Conservation (phyloP, 64 coral and sea anemone genomes). For the Montipora cactus region DNA sequence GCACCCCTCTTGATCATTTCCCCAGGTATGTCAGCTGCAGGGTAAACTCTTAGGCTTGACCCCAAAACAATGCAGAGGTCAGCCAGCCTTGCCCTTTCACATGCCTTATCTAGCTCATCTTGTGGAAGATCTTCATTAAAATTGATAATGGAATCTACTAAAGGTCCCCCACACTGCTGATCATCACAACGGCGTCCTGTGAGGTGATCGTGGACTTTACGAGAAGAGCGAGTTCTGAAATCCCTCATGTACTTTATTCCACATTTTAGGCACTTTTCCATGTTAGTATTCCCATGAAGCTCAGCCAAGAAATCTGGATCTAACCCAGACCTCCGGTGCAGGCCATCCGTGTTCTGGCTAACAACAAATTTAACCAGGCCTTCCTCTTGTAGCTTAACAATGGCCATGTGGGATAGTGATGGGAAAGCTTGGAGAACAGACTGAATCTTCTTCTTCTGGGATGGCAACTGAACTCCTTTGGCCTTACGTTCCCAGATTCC, state of each 20-base stretch:
- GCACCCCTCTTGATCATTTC: slow-evolving; percentile 69
- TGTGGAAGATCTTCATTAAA: slow-evolving; percentile 74
- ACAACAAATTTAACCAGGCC: slow-evolving; percentile 72
- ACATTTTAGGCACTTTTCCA: slow-evolving; percentile 77
- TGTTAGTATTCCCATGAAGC: slow-evolving; percentile 73
- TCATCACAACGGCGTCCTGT: slow-evolving; percentile 69
- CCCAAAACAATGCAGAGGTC: slow-evolving; percentile 76
- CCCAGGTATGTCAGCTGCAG: slow-evolving; percentile 69
- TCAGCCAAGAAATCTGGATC: slow-evolving; percentile 56
- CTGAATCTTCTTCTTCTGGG: slow-evolving; percentile 41
- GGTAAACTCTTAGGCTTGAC: slow-evolving; percentile 71
- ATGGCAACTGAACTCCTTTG: slow-evolving; percentile 33
- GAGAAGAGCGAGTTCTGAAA: slow-evolving; percentile 64
- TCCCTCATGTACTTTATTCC: slow-evolving; percentile 72
- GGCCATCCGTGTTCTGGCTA: slow-evolving; percentile 75
- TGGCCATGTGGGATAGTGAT: slow-evolving; percentile 69
- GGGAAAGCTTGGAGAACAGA: slow-evolving; percentile 58
- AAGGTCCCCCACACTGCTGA: slow-evolving; percentile 47
- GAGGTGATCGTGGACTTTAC: slow-evolving; percentile 64
- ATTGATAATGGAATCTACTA: slow-evolving; percentile 69
- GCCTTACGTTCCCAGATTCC: slow-evolving; percentile 75
- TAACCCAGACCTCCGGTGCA: slow-evolving; percentile 46
- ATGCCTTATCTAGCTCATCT: slow-evolving; percentile 66
- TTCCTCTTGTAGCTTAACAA: slow-evolving; percentile 56
- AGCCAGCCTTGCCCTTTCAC: slow-evolving; percentile 10